Conservation (phyloP, 1,140 invertebrate species). For the Ips nitidus region DNA sequence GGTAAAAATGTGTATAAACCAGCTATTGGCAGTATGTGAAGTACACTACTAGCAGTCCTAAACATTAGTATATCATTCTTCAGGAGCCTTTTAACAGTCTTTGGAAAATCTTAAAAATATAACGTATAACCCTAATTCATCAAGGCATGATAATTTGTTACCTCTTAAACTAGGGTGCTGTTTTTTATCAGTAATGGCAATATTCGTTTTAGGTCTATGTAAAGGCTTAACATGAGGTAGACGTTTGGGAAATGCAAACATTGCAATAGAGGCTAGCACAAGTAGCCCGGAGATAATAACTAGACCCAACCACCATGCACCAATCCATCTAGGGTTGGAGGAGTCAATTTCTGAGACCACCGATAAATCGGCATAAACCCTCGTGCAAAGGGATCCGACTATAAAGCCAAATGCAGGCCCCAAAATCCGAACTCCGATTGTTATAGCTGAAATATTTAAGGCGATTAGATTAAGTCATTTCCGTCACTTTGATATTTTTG, state of each 20-base stretch:
- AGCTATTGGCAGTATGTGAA: slow-evolving; percentile 87
- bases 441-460: slow-evolving; percentile 69
- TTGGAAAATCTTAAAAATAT: slow-evolving; percentile 73
- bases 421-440: slow-evolving; percentile 87
- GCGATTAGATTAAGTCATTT: slow-evolving; percentile 1
- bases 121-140: background rate
- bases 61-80: slow-evolving; percentile 90
- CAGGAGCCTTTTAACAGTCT: slow-evolving; percentile 80
- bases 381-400: slow-evolving; percentile 86
- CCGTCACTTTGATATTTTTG: background rate
- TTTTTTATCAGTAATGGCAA: slow-evolving; percentile 52
- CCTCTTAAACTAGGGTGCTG: slow-evolving; percentile 63
- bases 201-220: slow-evolving; percentile 47
- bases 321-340: slow-evolving; percentile 86
- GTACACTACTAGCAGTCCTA: slow-evolving; percentile 82
- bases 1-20: slow-evolving; percentile 91
- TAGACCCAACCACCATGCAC: slow-evolving; percentile 86
- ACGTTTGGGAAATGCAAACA: slow-evolving; percentile 85
- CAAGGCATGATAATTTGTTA: slow-evolving; percentile 17
- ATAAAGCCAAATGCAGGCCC: slow-evolving; percentile 89
- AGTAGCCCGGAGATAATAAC: slow-evolving; percentile 79
- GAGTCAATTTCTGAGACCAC: slow-evolving; percentile 74
- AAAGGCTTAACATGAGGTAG: slow-evolving; percentile 57
- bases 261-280: slow-evolving; percentile 76
- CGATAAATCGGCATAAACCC: slow-evolving; percentile 80